A percentile compares a stretch with the other conserved stretches of the same genome.
phyloP scores from a whole-genome alignment of 2,113 vertebrate species.

The Otis tarda region DNA sequence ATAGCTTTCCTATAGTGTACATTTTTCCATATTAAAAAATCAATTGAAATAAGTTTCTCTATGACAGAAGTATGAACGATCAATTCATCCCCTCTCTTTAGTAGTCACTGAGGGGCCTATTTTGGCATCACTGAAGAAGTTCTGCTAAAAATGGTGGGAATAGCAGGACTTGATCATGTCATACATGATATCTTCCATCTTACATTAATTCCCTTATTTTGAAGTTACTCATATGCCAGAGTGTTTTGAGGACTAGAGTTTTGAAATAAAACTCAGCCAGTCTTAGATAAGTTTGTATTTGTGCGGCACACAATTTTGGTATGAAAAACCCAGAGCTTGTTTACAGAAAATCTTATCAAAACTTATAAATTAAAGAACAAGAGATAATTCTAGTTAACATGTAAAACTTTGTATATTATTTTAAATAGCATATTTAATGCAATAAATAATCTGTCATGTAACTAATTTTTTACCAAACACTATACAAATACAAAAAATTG shows the following conservation, averaged over 20 bases:
- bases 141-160: not conserved
- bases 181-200: not conserved
- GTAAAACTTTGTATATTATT: not conserved
- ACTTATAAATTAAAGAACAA: not conserved
- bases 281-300: not conserved
- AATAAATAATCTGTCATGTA: not conserved
- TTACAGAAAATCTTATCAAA: not conserved
- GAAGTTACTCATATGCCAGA: not conserved
- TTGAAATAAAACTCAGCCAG: not conserved
- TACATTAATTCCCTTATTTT: not conserved
- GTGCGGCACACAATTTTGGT: not conserved
- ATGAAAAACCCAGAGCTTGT: not conserved
- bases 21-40: conserved; percentile 57
- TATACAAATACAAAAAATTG: not conserved
- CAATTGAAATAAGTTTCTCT: conserved; percentile 36
- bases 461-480: not conserved
- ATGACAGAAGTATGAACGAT: conserved; percentile 15
- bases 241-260: not conserved
- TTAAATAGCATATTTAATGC: not conserved
- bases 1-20: not conserved
- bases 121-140: conserved; percentile 23
- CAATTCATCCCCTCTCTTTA: conserved; percentile 49
- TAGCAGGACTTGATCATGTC: conserved; percentile 8
- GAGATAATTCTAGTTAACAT: not conserved
- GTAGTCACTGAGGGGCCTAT: conserved; percentile 25